Percentiles rank a stretch among this genome's conserved stretches.
Conservation (phyloP, 2,113 vertebrate species). For the Pardalotus punctatus region DNA sequence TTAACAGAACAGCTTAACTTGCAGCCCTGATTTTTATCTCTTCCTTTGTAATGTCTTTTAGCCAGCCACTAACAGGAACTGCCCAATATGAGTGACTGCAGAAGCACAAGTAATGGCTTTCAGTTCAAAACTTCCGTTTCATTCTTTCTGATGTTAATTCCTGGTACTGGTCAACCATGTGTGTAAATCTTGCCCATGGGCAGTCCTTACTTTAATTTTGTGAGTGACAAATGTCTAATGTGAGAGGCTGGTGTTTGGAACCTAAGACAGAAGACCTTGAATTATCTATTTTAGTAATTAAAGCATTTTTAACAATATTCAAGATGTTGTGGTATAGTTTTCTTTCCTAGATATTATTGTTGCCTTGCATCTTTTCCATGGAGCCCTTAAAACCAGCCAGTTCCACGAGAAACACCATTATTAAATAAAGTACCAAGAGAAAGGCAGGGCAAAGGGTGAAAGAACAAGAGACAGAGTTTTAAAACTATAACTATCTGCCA, state of each 20-base stretch:
- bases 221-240: neutral
- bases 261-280: neutral
- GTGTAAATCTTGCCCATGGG: neutral
- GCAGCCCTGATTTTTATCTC: constrained; percentile 3
- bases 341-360: neutral
- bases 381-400: neutral
- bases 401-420: neutral
- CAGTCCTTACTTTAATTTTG: neutral
- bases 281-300: constrained; percentile 72
- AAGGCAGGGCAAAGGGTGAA: neutral
- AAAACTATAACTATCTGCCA: neutral
- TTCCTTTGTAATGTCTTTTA: neutral
- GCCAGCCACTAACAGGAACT: neutral
- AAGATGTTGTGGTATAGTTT: neutral
- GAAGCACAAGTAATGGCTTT: constrained; percentile 9
- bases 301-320: constrained; percentile 64
- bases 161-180: neutral
- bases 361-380: neutral
- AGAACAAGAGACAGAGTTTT: neutral
- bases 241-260: constrained; percentile 15
- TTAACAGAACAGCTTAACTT: neutral
- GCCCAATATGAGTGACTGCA: neutral
- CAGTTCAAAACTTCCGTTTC: neutral
- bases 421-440: neutral
- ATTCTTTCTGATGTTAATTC: neutral